Percentiles rank a stretch among this genome's conserved stretches.
Evolutionary conservation across 2,888 invertebrate species (phyloP).

Genomic region (Philhelius pedissequus): DNA sequence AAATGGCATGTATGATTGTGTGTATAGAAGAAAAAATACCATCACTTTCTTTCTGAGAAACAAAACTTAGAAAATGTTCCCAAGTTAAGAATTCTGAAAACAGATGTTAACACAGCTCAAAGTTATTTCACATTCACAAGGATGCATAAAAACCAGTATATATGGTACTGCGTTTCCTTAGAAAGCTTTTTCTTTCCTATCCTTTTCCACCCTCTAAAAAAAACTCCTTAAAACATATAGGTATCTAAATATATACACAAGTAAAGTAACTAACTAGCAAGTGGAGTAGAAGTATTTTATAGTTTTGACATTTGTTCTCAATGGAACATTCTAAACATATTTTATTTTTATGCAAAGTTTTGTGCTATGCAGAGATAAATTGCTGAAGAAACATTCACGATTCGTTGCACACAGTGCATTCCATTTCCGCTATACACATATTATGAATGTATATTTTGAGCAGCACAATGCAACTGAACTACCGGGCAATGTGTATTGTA

Average conservation of each 20-base stretch:
- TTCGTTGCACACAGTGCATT: neutral
- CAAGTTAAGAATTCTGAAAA: neutral
- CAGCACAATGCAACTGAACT: neutral
- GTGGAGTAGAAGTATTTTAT: constrained; percentile 16
- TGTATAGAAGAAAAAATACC: neutral
- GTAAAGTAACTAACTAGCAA: neutral
- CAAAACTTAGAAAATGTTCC: neutral
- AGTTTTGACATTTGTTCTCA: constrained; percentile 43
- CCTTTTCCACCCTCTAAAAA: neutral
- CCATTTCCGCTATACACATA: neutral
- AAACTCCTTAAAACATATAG: neutral
- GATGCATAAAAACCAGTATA: neutral
- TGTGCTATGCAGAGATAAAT: constrained; percentile 21
- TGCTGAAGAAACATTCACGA: constrained; percentile 8
- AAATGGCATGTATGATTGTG: neutral
- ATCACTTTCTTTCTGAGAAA: neutral
- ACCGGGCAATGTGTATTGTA: constrained; percentile 19
- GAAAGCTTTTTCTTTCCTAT: neutral
- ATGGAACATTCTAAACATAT: constrained; percentile 16
- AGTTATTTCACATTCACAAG: neutral
- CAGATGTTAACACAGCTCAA: neutral
- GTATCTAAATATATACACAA: neutral
- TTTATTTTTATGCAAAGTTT: constrained; percentile 32
- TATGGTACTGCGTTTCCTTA: neutral
- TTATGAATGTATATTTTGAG: neutral